A percentile compares a stretch with the other conserved stretches of the same genome.
These are phyloP conservation scores for Scelioninae gen. 2 DNA, from an alignment of 2,888 invertebrate genomes.

Conservation along the genomic window DNA sequence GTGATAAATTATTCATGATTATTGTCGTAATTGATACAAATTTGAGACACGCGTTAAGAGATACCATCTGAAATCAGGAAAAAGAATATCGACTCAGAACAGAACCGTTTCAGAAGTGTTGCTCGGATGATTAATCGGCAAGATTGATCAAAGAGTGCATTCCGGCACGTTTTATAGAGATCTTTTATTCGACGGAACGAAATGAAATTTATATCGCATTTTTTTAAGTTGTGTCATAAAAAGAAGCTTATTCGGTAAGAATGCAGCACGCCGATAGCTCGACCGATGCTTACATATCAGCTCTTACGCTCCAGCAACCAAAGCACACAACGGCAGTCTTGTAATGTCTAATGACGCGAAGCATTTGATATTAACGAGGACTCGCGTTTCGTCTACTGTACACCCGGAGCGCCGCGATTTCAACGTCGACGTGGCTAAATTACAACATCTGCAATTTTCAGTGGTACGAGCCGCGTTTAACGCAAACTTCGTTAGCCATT, in stretches of 20 bases:
- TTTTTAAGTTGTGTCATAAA: constrained; percentile 31
- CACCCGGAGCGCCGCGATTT: constrained; percentile 14
- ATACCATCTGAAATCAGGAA: no score
- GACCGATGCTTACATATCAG: constrained; percentile 42
- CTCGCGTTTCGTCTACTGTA: constrained; percentile 6
- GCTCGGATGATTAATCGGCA: background rate
- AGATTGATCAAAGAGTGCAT: background rate
- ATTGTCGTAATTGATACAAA: no score
- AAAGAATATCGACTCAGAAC: no score
- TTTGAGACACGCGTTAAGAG: no score
- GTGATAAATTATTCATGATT: no score
- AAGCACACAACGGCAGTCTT: constrained; percentile 44
- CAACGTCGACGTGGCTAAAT: constrained; percentile 29
- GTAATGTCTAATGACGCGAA: constrained; percentile 50
- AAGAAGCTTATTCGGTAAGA: constrained; percentile 31
- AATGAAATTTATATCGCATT: constrained; percentile 1
- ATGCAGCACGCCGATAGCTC: constrained; percentile 25
- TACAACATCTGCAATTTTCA: constrained; percentile 28
- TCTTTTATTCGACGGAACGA: background rate
- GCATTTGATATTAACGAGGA: constrained; percentile 54
- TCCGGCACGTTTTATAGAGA: background rate
- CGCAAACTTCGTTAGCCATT: constrained; percentile 24
- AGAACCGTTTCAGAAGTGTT: background rate
- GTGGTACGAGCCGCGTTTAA: background rate
- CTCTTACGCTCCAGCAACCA: constrained; percentile 39